Evolutionary conservation across 2,888 invertebrate genomes (phyloP).

Genomic region (Eilema griseolum): DNA sequence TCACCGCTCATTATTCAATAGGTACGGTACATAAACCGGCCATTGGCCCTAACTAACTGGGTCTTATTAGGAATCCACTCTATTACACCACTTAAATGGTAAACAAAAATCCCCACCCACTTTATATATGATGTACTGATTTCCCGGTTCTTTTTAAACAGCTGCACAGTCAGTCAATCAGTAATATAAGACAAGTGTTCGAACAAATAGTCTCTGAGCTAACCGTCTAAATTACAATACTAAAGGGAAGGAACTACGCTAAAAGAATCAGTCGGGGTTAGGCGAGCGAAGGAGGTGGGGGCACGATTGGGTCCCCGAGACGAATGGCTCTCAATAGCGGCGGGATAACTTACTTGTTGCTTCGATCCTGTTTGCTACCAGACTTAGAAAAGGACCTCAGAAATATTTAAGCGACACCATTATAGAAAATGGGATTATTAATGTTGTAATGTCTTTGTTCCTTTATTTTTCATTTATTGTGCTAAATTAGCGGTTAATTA

Average conservation of each 20-base stretch:
- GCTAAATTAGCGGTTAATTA: neutral
- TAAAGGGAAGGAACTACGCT: conserved; percentile 28
- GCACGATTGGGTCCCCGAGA: conserved; percentile 66
- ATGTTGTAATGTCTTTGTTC: conserved; percentile 19
- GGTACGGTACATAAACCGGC: neutral
- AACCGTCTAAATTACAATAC: conserved; percentile 9
- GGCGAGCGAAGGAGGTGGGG: conserved; percentile 31
- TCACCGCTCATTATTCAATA: neutral
- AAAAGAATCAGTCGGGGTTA: conserved; percentile 37
- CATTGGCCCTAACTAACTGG: neutral
- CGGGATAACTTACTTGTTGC: conserved; percentile 81
- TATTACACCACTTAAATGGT: neutral
- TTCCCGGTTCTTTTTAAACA: neutral
- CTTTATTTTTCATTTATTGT: neutral
- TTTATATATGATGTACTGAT: neutral
- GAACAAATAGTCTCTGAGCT: conserved; percentile 2
- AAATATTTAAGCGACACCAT: conserved; percentile 47
- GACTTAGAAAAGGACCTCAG: conserved; percentile 48
- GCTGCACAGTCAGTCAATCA: conserved; percentile 3
- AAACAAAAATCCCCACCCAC: neutral
- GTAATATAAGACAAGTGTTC: neutral
- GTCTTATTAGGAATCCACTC: neutral
- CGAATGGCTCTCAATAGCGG: conserved; percentile 75
- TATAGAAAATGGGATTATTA: conserved; percentile 33
- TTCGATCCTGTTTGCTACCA: conserved; percentile 62